Base-by-base conservation (phyloP, 2,797 vertebrate genomes). In the Mallotus villosus region DNA sequence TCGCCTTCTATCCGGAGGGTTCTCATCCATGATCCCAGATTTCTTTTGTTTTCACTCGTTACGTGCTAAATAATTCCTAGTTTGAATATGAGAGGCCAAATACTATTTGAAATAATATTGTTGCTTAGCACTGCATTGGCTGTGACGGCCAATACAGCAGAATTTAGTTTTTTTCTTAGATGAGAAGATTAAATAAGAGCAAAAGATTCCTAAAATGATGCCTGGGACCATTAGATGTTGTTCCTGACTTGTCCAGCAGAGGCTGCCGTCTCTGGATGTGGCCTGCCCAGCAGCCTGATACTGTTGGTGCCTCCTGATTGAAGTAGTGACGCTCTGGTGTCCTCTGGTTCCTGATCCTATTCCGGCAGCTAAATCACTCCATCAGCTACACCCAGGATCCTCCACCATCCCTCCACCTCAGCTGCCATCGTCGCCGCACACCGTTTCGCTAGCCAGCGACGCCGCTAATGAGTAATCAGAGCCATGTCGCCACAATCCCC, bases 381-480 rank as follows among this genome's bases (percentile, higher is more conserved):
- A 81, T 85, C 82, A 81, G 72, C 61, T 63, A 75, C 57, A 21
- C 6, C 57, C 57, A 0, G 41, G 41, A 11, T 24, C 57, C n/a
- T 59, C 11, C 41, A 41, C 11, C 41, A 34, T 34, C 32, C 32
- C 32, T 34, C 32, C 32, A 34, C 32, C 32, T 34, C 32, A 34
- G 32, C 32, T 12, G 9, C 9, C 41, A 41, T 41, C 37, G 9
- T 2, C 7, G 32, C 37, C 37, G 37, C 37, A 41, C 37, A 41
- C 9, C 37, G 11, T 11, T 41, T 41, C 37, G 37, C 37, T 41
- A 41, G 41, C 17, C 55, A 6, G 55, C 21, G 60, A 72, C 62
- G 71, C 73, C 76, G 49, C 66, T 79, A 77, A 71, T 76, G 74
- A 68, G 73, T 77, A 84, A 87, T 84, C 84, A 87, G 76, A 75